Evolutionary conservation across 2,888 invertebrate species (phyloP).

Genomic region (Oxyteleia sp.): DNA sequence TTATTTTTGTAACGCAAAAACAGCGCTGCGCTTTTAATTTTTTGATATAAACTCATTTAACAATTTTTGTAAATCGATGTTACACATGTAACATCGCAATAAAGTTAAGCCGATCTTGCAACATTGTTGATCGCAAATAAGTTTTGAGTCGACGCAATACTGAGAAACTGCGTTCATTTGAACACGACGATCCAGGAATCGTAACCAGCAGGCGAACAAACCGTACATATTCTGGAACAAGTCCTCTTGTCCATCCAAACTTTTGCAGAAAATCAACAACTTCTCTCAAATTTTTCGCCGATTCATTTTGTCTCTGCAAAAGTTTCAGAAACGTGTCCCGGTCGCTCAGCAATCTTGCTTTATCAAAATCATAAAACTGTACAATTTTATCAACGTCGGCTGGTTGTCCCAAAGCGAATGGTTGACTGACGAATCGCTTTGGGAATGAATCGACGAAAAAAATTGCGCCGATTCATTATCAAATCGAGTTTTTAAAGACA

Average conservation of each 20-base stretch:
- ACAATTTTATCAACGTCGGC: constrained; percentile 30
- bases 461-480: constrained; percentile 27
- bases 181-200: constrained; percentile 63
- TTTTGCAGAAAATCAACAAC: constrained; percentile 52
- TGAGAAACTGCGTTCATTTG: constrained; percentile 61
- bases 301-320: constrained; percentile 35
- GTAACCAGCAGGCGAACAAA: constrained; percentile 46
- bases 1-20: constrained; percentile 33
- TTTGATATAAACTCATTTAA: constrained; percentile 53
- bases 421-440: no score
- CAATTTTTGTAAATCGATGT: constrained; percentile 40
- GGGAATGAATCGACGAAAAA: no score
- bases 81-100: constrained; percentile 57
- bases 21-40: constrained; percentile 29
- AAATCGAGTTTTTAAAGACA: constrained; percentile 26
- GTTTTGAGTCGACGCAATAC: constrained; percentile 62
- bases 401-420: constrained; percentile 23
- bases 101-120: constrained; percentile 59
- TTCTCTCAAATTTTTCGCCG: constrained; percentile 32
- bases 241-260: constrained; percentile 28
- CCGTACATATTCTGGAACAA: constrained; percentile 37
- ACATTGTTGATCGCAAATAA: constrained; percentile 63
- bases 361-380: constrained; percentile 34
- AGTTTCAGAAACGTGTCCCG: constrained; percentile 57
- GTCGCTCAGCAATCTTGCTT: constrained; percentile 40